Conservation (phyloP, 2,888 invertebrate genomes). For the Diaperis boleti region DNA sequence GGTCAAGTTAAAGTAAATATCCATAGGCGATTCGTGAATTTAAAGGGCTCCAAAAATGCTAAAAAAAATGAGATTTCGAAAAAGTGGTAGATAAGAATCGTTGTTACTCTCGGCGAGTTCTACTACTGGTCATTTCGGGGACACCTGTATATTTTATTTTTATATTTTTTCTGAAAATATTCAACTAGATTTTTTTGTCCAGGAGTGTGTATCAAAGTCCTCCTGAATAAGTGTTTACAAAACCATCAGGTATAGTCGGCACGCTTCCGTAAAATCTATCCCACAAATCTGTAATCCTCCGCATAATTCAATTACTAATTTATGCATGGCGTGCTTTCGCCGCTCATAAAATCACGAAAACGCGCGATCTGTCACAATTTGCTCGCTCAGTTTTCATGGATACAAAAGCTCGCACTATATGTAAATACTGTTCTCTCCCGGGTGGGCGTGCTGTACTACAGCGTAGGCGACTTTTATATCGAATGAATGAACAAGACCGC, state of each 20-base stretch:
- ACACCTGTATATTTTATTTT: too few relatives aligned
- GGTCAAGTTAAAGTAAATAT: too few relatives aligned
- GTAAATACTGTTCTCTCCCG: conserved; percentile 20
- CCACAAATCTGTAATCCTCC: not conserved
- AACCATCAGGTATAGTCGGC: not conserved
- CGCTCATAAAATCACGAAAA: not conserved
- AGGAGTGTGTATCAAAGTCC: too few relatives aligned
- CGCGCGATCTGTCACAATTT: not conserved
- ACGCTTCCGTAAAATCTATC: not conserved
- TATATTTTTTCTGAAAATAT: too few relatives aligned
- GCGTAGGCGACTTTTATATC: conserved; percentile 19
- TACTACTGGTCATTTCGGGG: too few relatives aligned
- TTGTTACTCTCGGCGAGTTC: too few relatives aligned
- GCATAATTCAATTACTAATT: conserved; percentile 3
- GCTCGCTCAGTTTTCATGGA: conserved; percentile 6
- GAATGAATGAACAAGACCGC: conserved; percentile 24
- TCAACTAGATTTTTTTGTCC: too few relatives aligned
- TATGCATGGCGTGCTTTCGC: not conserved
- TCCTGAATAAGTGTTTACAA: too few relatives aligned
- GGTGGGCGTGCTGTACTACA: conserved; percentile 16
- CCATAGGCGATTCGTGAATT: too few relatives aligned
- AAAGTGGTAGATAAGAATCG: too few relatives aligned
- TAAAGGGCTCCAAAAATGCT: too few relatives aligned
- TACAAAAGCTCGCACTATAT: conserved; percentile 10
- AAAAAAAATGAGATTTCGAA: too few relatives aligned